These are phyloP conservation scores for Andrena dorsata DNA, from an alignment of 2,888 invertebrate species.

Conservation along the genomic window DNA sequence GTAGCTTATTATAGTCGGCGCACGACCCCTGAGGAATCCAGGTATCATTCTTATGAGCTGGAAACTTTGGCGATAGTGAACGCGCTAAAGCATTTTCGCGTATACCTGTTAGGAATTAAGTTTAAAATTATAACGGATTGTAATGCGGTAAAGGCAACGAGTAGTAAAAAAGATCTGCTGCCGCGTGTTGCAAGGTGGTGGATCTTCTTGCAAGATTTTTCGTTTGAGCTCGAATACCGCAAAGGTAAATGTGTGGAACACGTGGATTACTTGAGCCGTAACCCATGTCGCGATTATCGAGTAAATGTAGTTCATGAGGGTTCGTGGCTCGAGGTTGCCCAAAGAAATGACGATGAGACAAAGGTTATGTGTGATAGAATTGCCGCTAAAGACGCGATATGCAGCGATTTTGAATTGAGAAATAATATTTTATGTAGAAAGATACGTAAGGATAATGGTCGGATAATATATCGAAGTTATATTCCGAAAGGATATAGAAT, in stretches of 20 bases:
- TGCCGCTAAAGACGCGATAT: neutral
- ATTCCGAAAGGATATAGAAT: neutral
- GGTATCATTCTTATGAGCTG: conserved; percentile 54
- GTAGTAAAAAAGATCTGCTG: conserved; percentile 1
- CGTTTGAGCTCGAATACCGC: conserved; percentile 17
- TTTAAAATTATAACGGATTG: conserved; percentile 48
- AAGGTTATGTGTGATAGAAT: neutral
- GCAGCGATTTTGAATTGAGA: conserved; percentile 3
- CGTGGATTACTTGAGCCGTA: conserved; percentile 17
- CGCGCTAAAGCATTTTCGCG: conserved; percentile 49
- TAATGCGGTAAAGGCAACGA: no score
- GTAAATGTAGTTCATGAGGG: neutral
- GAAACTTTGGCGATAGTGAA: conserved; percentile 54
- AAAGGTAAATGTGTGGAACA: conserved; percentile 26
- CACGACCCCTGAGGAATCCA: neutral
- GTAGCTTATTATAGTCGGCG: no score
- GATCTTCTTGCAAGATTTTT: neutral
- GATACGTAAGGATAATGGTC: neutral
- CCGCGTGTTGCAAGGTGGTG: conserved; percentile 26
- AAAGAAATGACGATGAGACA: conserved; percentile 18
- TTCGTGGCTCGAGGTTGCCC: conserved; percentile 10
- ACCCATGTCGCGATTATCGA: neutral
- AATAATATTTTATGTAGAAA: neutral
- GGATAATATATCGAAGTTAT: neutral
- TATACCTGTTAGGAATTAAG: conserved; percentile 53